Conservation (phyloP, 92 coral and sea anemone genomes). For the Porites evermanni region DNA sequence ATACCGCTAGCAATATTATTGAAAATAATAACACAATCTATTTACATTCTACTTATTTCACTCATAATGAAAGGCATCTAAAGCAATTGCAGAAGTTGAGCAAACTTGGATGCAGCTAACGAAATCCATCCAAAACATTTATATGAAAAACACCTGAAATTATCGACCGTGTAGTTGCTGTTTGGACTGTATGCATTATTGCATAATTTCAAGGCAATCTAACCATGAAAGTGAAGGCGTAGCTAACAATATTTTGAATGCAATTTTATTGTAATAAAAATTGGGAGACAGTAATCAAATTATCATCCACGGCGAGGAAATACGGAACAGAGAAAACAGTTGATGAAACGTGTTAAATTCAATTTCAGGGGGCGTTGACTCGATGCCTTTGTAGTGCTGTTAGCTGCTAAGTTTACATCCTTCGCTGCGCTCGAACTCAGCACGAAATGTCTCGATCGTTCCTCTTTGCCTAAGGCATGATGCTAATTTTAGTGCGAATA, state of each 20-base stretch:
- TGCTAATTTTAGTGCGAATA: neutral
- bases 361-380: slow-evolving; percentile 7
- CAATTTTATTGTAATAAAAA: neutral
- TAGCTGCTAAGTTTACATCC: neutral
- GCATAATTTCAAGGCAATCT: neutral
- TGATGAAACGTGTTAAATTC: neutral
- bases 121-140: neutral
- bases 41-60: no score
- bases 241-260: no score
- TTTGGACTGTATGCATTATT: neutral
- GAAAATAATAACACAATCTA: no score
- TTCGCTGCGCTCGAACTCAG: neutral
- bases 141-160: neutral
- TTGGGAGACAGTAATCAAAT: neutral
- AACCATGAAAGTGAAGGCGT: neutral
- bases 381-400: neutral
- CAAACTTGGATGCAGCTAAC: neutral
- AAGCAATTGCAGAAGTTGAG: neutral
- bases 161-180: neutral
- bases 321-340: no score
- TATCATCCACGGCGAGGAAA: no score
- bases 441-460: slow-evolving; percentile 4
- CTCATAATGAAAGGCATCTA: no score
- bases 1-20: no score
- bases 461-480: neutral